Evolutionary conservation across 2,797 vertebrate genomes (phyloP).

Genomic region (Chromis chromis): DNA sequence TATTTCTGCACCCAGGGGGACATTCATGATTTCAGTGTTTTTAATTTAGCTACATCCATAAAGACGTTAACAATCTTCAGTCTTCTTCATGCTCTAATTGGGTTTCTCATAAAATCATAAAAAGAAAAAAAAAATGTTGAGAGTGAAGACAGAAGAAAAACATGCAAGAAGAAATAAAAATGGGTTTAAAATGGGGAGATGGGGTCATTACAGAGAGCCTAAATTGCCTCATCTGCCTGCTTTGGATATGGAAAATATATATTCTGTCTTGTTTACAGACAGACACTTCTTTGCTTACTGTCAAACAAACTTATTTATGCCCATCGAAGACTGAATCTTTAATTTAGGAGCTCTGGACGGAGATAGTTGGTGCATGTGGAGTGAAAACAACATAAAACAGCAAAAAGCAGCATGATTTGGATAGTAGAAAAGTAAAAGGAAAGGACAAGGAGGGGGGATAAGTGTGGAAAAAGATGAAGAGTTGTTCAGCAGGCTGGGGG

Average conservation of each 20-base stretch:
- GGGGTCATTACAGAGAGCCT: not conserved
- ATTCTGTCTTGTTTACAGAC: not conserved
- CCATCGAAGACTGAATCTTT: constrained; percentile 25
- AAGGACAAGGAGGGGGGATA: constrained; percentile 4
- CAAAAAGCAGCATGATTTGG: constrained; percentile 13
- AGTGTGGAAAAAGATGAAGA: constrained; percentile 46
- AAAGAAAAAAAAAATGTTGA: constrained; percentile 29
- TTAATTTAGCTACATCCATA: constrained; percentile 33
- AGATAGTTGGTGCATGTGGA: constrained; percentile 27
- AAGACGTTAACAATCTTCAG: constrained; percentile 43
- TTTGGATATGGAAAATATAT: constrained; percentile 12
- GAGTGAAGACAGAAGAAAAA: constrained; percentile 26
- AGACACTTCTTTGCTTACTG: constrained; percentile 3
- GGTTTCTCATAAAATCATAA: constrained; percentile 34
- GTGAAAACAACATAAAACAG: constrained; percentile 22
- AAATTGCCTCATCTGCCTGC: not conserved
- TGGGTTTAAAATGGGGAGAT: not conserved
- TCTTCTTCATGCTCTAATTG: constrained; percentile 26
- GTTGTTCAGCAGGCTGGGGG: constrained; percentile 45
- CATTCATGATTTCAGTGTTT: constrained; percentile 34
- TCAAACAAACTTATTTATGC: constrained; percentile 27
- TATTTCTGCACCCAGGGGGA: constrained; percentile 23
- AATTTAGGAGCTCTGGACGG: constrained; percentile 25
- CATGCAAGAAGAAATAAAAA: constrained; percentile 6
- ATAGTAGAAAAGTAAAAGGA: not conserved